Base-by-base conservation (phyloP, 2,113 vertebrate genomes). In the Ellobius talpinus region DNA sequence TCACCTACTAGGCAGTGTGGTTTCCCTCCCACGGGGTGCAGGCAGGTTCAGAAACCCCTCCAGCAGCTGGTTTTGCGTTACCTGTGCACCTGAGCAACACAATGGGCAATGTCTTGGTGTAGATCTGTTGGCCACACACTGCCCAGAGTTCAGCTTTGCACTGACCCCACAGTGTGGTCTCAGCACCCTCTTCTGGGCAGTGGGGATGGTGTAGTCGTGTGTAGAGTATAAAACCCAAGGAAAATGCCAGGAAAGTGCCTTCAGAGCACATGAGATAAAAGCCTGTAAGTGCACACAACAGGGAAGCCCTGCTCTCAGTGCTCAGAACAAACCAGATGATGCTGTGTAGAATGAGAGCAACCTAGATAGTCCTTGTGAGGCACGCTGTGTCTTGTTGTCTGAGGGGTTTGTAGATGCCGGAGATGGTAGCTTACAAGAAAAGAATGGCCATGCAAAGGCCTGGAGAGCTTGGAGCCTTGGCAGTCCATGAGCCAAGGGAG, bases 21-120 rank as follows among this genome's bases (percentile, higher is more conserved):
- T 29, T 7, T 68, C 21, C 55, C n/a, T 42, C 10, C 5, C 16
- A 0, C 0, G 21, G 24, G 36, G 47, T 14, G 4, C 14, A 7
- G 21, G 42, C 50, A 8, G 23, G 6, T 39, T 61, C 72, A 24
- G 55, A 45, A 61, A 12, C 72, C 55, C 29, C 55, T 36, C 9
- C 13, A 36, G 72, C 39, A 33, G 58, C 31, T 36, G 24, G 26
- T 45, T 45, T 23, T 47, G 6, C 13, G 14, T 45, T 63, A 36
- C 2, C 3, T 77, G 26, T 47, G 6, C 36, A 33, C 33, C 42
- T 13, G 31, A 74, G 52, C 50, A 42, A 13, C 68, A 55, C 17
- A 29, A 39, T 55, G 39, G 72, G 17, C 26, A 42, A 45, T 33
- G 29, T 7, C 5, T 10, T 24, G 14, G 36, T 45, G 52, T 19